A percentile compares a stretch with the other conserved stretches of the same genome.
Evolutionary conservation across 2,797 vertebrate genomes (phyloP).

Genomic region (Oreochromis mossambicus): DNA sequence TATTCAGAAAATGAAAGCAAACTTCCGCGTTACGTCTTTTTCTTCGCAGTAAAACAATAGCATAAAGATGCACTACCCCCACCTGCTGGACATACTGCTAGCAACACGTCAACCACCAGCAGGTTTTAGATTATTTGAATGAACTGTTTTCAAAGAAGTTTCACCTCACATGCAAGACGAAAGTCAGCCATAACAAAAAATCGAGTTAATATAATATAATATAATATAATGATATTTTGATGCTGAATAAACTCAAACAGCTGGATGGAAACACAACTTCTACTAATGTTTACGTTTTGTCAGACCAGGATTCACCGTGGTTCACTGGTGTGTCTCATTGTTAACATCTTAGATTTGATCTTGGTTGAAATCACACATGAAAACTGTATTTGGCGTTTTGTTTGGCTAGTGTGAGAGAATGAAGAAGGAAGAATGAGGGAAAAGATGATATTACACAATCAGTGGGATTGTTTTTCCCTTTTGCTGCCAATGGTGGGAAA

Average conservation of each 20-base stretch:
- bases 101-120: not conserved
- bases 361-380: not conserved
- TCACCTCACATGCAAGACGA: not conserved
- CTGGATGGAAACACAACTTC: not conserved
- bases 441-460: not conserved
- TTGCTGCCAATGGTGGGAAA: not conserved
- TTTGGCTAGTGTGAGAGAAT: not conserved
- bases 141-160: not conserved
- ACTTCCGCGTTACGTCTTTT: slow-evolving; percentile 13
- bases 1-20: not conserved
- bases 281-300: not conserved
- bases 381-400: not conserved
- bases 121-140: not conserved
- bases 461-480: not conserved
- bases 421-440: not conserved
- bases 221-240: not conserved
- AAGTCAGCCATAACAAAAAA: not conserved
- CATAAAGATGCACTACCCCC: not conserved
- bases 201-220: not conserved
- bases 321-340: not conserved
- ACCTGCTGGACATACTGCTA: not conserved
- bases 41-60: not conserved
- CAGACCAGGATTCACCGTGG: not conserved
- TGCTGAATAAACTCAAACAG: not conserved
- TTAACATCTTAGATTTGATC: not conserved